Evolutionary conservation across 2,113 vertebrate genomes (phyloP), one percentile per base, ranked within the genome.

Genomic region (Myiagra hebetior): DNA sequence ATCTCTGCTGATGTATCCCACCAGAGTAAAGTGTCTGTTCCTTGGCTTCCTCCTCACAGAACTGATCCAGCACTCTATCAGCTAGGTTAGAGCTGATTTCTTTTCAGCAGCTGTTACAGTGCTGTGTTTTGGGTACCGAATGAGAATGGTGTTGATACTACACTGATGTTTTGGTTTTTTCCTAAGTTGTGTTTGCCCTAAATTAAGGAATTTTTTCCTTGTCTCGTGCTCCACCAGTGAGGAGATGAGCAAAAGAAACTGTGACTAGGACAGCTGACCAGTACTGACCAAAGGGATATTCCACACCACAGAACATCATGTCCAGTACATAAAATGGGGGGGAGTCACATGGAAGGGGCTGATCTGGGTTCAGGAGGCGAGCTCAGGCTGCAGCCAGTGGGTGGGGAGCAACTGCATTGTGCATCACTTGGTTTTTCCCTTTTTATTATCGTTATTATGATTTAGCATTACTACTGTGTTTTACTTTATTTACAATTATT

Each of bases 381-480:
- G 28, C 14, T 63, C 57, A 33, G 68, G 12, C n/a, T 23, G 12
- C 1, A 0, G 27, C 15, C 28, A 1, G 1, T 1, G 0, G 7
- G 4, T 1, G 24, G 5, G 23, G 69, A 47, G 9, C 28, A 47
- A 64, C 12, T 74, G 3, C 14, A 74, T 28, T 3, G 6, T 64
- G n/a, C 23, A 23, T 8, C 22, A 33, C 23, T 55, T 65, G 15
- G 24, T 39, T 74, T 13, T 15, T n/a, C 3, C 19, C 10, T 27
- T 47, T n/a, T 28, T 56, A 47, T 18, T 74, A 74, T 15, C 5
- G 22, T 27, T 18, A 31, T 63, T 39, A 46, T 19, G 1, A n/a
- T 23, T 74, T 28, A 47, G 30, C 18, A 56, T 47, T 64, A 16
- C 39, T 47, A 10, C 20, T 49, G 30, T 16, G 8, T 30, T 49